Base-by-base conservation (phyloP, 2,888 invertebrate genomes). In the Shargacucullia verbasci region DNA sequence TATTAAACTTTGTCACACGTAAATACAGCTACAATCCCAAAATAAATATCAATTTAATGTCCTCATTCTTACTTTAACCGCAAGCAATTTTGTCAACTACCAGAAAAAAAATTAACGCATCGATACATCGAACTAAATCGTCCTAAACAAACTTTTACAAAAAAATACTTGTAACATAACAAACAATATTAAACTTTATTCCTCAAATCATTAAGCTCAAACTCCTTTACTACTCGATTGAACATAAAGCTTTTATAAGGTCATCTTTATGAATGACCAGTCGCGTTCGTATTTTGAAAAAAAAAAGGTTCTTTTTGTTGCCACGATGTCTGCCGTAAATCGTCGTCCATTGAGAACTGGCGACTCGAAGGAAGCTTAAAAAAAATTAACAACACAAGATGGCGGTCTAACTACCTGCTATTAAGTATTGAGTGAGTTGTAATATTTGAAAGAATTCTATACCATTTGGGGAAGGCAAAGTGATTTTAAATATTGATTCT, bases 251-350 rank as follows among this genome's bases (percentile, higher is more conserved):
- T 43, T 74, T 64, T 74, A 59, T 46, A 53, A 50, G 55, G 63
- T 37, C 56, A 70, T 73, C 76, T 85, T 86, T 86, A 84, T 90
- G 89, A 91, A 90, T 90, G 88, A 84, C 85, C 85, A 83, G 87
- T 81, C 84, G 82, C 78, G 81, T 81, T 83, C 79, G 76, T 72
- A 77, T 83, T 83, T 82, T 64, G 74, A 81, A 84, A 83, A 79
- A 84, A 37, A 81, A 83, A 80, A 81, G 78, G 79, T 81, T 79
- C 76, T 84, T 91, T 88, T 89, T 90, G 90, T 89, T 84, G 90
- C 90, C 92, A 79, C 83, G 78, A 81, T 82, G 92, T 93, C 92
- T 92, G 89, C 82, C 91, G 91, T 92, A 91, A 90, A 89, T 89
- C 87, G 86, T 87, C 65, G 60, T 76, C 81, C 91, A 91, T 90